Conservation (phyloP, 2,113 vertebrate species). For the Saguinus midas region DNA sequence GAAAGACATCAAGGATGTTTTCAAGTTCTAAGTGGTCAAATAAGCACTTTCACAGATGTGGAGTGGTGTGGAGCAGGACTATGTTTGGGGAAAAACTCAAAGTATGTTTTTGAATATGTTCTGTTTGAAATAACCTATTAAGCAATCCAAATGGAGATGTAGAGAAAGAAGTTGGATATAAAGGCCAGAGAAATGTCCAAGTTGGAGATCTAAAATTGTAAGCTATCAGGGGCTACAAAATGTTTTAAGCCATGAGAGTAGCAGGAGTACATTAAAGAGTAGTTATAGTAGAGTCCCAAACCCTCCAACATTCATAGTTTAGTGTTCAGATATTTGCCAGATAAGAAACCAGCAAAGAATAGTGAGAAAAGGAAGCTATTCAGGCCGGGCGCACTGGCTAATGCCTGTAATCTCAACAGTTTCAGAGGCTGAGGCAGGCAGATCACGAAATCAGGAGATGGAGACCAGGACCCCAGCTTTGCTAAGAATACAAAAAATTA, state of each 20-base stretch:
- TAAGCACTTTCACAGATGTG: not conserved
- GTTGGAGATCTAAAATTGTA: not conserved
- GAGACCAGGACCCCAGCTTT: too few species aligned
- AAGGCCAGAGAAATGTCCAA: not conserved
- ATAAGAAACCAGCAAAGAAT: not conserved
- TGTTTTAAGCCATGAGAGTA: not conserved
- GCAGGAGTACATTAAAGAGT: not conserved
- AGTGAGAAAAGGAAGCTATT: not conserved
- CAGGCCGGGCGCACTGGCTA: too few species aligned
- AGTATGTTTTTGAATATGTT: not conserved
- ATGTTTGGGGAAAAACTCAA: not conserved
- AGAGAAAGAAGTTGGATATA: not conserved
- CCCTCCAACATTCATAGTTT: not conserved
- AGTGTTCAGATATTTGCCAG: not conserved
- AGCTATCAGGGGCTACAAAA: not conserved
- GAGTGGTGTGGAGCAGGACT: not conserved
- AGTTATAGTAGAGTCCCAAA: not conserved
- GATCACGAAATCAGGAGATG: too few species aligned
- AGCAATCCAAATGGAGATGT: not conserved
- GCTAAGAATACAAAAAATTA: too few species aligned
- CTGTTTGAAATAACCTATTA: not conserved
- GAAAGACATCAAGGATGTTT: not conserved
- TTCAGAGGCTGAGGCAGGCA: too few species aligned
- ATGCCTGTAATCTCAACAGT: too few species aligned
- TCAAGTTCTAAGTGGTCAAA: not conserved